Percentiles rank a stretch among this genome's conserved stretches.
Conservation (phyloP, 2,888 invertebrate species). For the Aphidoletes aphidimyza region DNA sequence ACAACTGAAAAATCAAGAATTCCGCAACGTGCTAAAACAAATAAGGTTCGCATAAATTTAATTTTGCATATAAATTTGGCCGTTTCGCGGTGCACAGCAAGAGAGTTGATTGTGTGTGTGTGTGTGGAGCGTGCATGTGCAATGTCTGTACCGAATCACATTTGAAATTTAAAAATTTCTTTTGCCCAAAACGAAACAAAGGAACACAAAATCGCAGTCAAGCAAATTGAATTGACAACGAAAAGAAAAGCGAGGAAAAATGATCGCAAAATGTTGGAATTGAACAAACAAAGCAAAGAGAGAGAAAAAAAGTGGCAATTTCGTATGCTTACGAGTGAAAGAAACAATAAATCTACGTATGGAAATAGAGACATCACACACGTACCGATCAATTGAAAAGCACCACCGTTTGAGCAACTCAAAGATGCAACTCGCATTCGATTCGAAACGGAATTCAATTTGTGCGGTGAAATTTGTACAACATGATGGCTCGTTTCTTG, state of each 20-base stretch:
- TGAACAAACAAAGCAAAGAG: too few relatives aligned
- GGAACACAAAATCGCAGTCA: background rate
- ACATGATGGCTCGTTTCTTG: background rate
- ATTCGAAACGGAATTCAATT: background rate
- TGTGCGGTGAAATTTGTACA: background rate
- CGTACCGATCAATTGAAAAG: slow-evolving; percentile 38
- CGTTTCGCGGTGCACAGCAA: background rate
- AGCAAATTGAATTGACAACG: slow-evolving; percentile 41
- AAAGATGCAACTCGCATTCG: background rate
- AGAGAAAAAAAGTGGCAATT: slow-evolving; percentile 25
- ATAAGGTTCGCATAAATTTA: slow-evolving; percentile 52
- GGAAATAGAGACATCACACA: slow-evolving; percentile 51
- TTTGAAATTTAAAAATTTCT: slow-evolving; percentile 27
- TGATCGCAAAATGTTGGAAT: background rate
- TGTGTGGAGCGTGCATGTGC: background rate
- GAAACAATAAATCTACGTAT: slow-evolving; percentile 33
- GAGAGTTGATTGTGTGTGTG: slow-evolving; percentile 25
- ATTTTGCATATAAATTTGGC: slow-evolving; percentile 52
- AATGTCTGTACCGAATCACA: slow-evolving; percentile 18
- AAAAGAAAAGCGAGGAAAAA: slow-evolving; percentile 16
- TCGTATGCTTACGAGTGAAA: slow-evolving; percentile 17
- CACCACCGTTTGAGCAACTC: too few relatives aligned
- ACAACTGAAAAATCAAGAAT: background rate
- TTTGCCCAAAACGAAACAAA: background rate
- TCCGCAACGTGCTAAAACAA: slow-evolving; percentile 52